Conservation (phyloP, 2,888 invertebrate genomes). For the Orthonevra nobilis region DNA sequence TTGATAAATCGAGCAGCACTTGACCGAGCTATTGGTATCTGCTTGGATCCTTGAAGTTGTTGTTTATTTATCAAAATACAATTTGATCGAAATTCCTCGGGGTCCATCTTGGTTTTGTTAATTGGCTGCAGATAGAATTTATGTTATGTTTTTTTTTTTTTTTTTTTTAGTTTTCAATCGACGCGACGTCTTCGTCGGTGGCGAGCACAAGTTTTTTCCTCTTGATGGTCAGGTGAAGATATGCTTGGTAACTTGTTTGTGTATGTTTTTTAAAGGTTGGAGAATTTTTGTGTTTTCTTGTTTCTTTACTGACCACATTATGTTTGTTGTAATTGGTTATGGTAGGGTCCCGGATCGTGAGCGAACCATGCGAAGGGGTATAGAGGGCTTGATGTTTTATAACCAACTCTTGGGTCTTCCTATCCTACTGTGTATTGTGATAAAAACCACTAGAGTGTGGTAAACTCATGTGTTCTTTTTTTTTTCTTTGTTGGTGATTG, state of each 20-base stretch:
- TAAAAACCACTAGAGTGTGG: conserved; percentile 60
- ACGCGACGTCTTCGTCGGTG: too few species aligned
- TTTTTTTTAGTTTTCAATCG: too few species aligned
- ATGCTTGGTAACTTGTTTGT: conserved; percentile 57
- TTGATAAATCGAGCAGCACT: conserved; percentile 56
- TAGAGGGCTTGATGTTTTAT: conserved; percentile 26
- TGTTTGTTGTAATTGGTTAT: conserved; percentile 59
- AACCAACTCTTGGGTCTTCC: conserved; percentile 49
- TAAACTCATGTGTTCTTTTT: conserved; percentile 30
- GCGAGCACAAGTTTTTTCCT: conserved; percentile 26
- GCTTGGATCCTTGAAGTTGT: conserved; percentile 39
- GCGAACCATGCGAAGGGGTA: conserved; percentile 24
- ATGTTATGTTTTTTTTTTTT: conserved; percentile 9
- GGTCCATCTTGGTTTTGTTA: conserved; percentile 22
- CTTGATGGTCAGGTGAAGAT: conserved; percentile 25
- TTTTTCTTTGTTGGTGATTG: conserved; percentile 38
- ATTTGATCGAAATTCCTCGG: conserved; percentile 24
- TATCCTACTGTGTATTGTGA: conserved; percentile 16
- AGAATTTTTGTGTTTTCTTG: conserved; percentile 7
- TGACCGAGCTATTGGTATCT: conserved; percentile 14
- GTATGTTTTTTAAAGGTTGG: background rate
- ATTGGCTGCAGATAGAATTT: conserved; percentile 26
- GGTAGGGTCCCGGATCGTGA: conserved; percentile 55
- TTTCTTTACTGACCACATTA: conserved; percentile 44
- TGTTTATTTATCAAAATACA: conserved; percentile 49